Conservation (phyloP, 2,797 vertebrate genomes). For the Megalops cyprinoides region DNA sequence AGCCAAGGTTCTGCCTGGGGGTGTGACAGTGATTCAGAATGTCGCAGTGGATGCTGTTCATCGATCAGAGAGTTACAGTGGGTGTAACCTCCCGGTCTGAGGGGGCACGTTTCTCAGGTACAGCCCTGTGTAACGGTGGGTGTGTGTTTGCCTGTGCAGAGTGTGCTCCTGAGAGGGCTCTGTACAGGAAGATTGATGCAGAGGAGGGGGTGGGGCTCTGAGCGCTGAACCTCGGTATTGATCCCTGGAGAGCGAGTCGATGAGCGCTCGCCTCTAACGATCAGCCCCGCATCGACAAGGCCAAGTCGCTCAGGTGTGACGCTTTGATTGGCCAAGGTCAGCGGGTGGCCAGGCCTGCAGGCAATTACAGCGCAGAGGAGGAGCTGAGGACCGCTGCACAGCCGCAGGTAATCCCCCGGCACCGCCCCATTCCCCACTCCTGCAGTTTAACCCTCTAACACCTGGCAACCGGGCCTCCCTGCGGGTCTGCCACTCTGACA, state of each 20-base stretch:
- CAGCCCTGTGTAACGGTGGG: not conserved
- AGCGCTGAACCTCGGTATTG: not conserved
- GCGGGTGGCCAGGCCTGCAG: not conserved
- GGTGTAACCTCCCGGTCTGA: too few relatives aligned
- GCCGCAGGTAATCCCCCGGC: slow-evolving; percentile 9
- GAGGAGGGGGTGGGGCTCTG: not conserved
- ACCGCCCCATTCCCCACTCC: not conserved
- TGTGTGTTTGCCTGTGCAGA: too few relatives aligned
- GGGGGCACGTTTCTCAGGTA: too few relatives aligned
- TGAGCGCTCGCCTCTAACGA: slow-evolving; percentile 18
- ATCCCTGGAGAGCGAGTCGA: slow-evolving; percentile 17
- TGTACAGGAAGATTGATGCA: not conserved
- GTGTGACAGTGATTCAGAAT: too few relatives aligned
- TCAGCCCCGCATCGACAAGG: not conserved
- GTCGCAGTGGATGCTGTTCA: too few relatives aligned
- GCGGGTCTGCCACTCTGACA: not conserved
- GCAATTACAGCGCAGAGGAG: slow-evolving; percentile 18
- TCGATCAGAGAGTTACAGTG: too few relatives aligned
- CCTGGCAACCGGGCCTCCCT: not conserved
- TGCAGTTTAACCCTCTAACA: not conserved
- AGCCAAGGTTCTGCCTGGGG: too few relatives aligned
- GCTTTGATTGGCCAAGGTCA: slow-evolving; percentile 25
- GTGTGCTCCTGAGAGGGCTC: not conserved
- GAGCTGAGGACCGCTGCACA: not conserved
- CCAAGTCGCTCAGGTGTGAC: slow-evolving; percentile 13